A percentile compares a stretch with the other conserved stretches of the same genome.
phyloP scores from a whole-genome alignment of 2,888 invertebrate species.

The Nymphalis c-album region DNA sequence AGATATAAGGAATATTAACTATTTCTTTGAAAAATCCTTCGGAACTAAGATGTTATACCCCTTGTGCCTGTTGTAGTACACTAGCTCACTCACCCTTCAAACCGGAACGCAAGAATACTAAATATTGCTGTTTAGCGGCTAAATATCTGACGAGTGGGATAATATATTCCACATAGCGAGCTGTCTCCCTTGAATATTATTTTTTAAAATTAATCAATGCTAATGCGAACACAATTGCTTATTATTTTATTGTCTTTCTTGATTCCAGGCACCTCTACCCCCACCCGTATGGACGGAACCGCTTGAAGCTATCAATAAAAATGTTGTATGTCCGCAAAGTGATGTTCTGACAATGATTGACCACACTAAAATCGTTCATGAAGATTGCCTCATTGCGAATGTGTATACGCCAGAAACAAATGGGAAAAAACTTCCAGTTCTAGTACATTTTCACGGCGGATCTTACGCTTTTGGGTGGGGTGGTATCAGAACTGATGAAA shows the following conservation, averaged over 20 bases:
- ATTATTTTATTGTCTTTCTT: background rate
- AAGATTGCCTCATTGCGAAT: slow-evolving; percentile 49
- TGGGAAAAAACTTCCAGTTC: slow-evolving; percentile 52
- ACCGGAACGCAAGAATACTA: too few species aligned
- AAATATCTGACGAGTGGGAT: too few species aligned
- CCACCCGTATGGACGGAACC: slow-evolving; percentile 45
- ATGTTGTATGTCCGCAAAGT: slow-evolving; percentile 41
- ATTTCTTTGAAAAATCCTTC: too few species aligned
- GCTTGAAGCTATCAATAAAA: slow-evolving; percentile 44
- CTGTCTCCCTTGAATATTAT: too few species aligned
- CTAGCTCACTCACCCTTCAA: too few species aligned
- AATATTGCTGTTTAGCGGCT: too few species aligned
- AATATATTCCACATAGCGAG: too few species aligned
- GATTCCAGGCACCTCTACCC: slow-evolving; percentile 50
- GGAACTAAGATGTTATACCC: too few species aligned
- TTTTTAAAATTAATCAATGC: too few species aligned
- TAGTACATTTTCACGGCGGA: slow-evolving; percentile 70
- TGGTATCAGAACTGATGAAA: slow-evolving; percentile 43
- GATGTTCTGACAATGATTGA: slow-evolving; percentile 16
- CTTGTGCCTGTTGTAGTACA: too few species aligned
- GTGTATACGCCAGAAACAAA: slow-evolving; percentile 46
- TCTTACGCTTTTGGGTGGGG: slow-evolving; percentile 60
- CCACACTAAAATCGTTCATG: slow-evolving; percentile 33
- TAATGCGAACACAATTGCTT: too few species aligned
- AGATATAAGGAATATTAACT: too few species aligned